phyloP scores from a whole-genome alignment of 2,797 vertebrate genomes.

The Micrastur ruficollis region DNA sequence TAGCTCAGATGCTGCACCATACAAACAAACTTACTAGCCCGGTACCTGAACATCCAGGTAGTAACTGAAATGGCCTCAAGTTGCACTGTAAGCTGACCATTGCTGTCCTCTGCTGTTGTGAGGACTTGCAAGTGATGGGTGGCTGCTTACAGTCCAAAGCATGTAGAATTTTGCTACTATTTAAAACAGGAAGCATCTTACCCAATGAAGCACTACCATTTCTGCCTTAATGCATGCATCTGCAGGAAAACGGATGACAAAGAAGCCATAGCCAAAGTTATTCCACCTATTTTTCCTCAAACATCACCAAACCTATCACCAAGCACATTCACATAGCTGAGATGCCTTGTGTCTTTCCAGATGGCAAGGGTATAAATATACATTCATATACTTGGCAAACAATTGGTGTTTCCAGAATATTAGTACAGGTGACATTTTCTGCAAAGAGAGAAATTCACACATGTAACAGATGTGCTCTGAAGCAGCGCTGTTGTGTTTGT shows the following conservation, averaged over 20 bases:
- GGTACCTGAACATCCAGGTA: neutral
- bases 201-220: neutral
- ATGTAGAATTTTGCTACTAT: neutral
- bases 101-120: neutral
- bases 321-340: neutral
- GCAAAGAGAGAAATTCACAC: neutral
- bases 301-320: neutral
- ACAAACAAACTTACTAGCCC: neutral
- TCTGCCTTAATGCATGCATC: neutral
- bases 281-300: neutral
- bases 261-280: neutral
- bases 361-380: neutral
- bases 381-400: neutral
- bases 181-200: neutral
- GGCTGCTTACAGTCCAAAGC: neutral
- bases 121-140: neutral
- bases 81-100: neutral
- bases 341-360: neutral
- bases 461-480: accelerated
- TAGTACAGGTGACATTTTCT: neutral
- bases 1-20: neutral
- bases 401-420: neutral
- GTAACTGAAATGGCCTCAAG: neutral
- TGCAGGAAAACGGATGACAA: neutral
- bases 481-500: neutral